Evolutionary conservation across 35 echinoderm and acorn worm species (phyloP).

Genomic region (Ptychodera flava): DNA sequence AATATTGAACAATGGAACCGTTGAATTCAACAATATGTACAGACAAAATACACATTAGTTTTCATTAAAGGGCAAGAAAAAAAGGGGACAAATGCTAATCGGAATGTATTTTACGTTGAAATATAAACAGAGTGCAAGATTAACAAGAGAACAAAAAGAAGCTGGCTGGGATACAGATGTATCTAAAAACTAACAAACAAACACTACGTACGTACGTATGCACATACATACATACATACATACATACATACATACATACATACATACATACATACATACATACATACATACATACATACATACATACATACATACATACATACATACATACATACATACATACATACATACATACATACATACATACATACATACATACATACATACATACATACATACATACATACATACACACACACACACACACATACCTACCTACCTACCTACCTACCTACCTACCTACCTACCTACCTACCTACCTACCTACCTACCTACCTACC

Average conservation of each 20-base stretch:
- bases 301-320: neutral
- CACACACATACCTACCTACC: neutral
- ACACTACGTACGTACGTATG: neutral
- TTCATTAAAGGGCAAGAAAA: no score
- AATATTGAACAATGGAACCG: no score
- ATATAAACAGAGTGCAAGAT: no score
- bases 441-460: neutral
- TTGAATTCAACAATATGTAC: no score
- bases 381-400: neutral
- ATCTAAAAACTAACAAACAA: neutral
- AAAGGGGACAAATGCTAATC: no score
- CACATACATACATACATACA: neutral
- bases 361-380: neutral
- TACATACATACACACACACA: neutral
- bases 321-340: neutral
- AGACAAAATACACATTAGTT: no score
- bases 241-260: neutral
- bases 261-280: constrained; percentile 2
- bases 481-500: neutral
- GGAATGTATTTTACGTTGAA: no score
- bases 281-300: neutral
- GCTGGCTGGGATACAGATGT: neutral
- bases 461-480: neutral
- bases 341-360: neutral
- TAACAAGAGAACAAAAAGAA: no score